phyloP scores from a whole-genome alignment of 1,140 invertebrate species.

The Yoshiicerus persimilis region DNA sequence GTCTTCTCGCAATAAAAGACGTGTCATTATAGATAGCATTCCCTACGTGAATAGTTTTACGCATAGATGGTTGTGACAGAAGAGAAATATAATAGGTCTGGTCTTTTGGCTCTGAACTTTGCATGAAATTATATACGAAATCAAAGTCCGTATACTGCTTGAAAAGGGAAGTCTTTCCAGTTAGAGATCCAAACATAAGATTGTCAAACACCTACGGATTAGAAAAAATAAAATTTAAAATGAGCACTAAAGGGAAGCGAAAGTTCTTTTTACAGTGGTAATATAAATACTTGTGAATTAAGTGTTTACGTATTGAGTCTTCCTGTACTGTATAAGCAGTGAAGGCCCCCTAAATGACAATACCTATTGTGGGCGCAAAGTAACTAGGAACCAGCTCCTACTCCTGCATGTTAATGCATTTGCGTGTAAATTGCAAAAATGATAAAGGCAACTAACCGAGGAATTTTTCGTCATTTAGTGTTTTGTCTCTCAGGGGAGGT shows the following conservation, averaged over 20 bases:
- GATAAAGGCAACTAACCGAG: too few relatives aligned
- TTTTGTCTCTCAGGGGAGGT: conserved; percentile 73
- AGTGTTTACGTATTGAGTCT: too few relatives aligned
- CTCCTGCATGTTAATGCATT: too few relatives aligned
- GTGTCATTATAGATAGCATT: conserved; percentile 66
- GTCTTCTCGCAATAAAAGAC: conserved; percentile 48
- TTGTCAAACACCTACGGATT: conserved; percentile 67
- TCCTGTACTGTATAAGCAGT: too few relatives aligned
- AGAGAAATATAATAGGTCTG: conserved; percentile 55
- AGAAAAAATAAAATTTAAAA: too few relatives aligned
- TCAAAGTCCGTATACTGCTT: conserved; percentile 75
- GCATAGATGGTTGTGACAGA: conserved; percentile 55
- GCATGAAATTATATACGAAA: conserved; percentile 78
- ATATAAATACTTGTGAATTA: conserved; percentile 50
- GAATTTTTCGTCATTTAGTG: too few relatives aligned
- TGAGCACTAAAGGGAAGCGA: too few relatives aligned
- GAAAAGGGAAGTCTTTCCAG: conserved; percentile 65
- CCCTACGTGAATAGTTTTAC: conserved; percentile 79
- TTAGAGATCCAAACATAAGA: conserved; percentile 72
- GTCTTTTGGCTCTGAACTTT: conserved; percentile 58
- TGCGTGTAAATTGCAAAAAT: too few relatives aligned
- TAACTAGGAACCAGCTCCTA: too few relatives aligned
- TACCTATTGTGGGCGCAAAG: too few relatives aligned
- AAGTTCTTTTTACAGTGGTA: too few relatives aligned
- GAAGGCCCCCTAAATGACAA: too few relatives aligned